Evolutionary conservation across 2,888 invertebrate species (phyloP).

Genomic region (Apomyelois bistriatella): DNA sequence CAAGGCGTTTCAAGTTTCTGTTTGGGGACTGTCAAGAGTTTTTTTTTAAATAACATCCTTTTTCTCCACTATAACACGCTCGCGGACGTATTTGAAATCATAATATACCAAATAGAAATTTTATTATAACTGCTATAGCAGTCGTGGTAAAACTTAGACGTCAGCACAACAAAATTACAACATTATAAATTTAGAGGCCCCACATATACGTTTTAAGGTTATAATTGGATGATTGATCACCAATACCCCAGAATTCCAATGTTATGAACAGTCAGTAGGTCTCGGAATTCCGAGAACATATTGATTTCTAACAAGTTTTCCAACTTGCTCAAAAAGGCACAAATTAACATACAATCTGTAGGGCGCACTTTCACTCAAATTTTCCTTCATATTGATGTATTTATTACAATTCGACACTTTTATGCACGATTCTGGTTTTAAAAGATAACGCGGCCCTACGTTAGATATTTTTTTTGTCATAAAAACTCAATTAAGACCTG

Average conservation of each 20-base stretch:
- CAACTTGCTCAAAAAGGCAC: not conserved
- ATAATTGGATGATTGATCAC: not conserved
- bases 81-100: too few species aligned
- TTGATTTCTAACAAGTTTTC: not conserved
- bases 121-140: too few species aligned
- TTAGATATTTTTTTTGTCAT: not conserved
- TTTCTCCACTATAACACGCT: too few species aligned
- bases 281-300: not conserved
- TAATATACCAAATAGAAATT: too few species aligned
- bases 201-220: too few species aligned
- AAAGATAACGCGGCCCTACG: not conserved
- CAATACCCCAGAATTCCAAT: not conserved
- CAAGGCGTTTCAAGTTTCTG: too few species aligned
- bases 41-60: too few species aligned
- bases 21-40: too few species aligned
- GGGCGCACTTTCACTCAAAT: not conserved
- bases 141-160: too few species aligned
- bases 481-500: too few species aligned
- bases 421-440: not conserved
- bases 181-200: too few species aligned
- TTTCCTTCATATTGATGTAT: not conserved
- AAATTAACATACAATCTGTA: slow-evolving; percentile 4
- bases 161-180: too few species aligned
- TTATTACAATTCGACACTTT: not conserved
- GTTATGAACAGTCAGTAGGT: not conserved